A percentile compares a stretch with the other conserved stretches of the same genome.
Evolutionary conservation across 2,113 vertebrate genomes (phyloP).

Genomic region (Hippotragus niger): DNA sequence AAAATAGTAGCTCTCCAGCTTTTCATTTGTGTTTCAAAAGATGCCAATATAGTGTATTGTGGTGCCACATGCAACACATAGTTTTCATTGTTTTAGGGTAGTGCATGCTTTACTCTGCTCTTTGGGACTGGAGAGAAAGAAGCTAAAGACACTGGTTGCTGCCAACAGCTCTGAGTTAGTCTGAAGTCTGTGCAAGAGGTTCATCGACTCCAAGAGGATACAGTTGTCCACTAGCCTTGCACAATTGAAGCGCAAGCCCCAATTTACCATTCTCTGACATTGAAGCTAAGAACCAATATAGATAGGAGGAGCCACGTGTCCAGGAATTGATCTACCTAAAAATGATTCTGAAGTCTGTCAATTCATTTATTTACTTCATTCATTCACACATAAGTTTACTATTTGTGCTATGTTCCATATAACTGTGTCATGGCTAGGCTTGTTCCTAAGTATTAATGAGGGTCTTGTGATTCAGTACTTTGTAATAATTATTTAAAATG

Average conservation of each 20-base stretch:
- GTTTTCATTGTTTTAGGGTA: background rate
- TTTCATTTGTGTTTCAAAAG: background rate
- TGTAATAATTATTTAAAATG: background rate
- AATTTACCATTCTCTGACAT: background rate
- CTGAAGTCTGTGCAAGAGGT: background rate
- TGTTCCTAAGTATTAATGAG: background rate
- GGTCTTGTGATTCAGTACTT: background rate
- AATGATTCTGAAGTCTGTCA: background rate
- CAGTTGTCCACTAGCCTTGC: background rate
- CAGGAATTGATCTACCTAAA: background rate
- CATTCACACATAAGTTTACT: background rate
- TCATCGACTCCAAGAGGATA: background rate
- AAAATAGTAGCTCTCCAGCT: background rate
- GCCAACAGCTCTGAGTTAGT: background rate
- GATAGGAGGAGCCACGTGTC: background rate
- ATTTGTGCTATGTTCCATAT: background rate
- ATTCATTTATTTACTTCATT: background rate
- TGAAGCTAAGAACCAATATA: background rate
- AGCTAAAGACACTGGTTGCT: background rate
- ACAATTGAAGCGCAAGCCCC: background rate
- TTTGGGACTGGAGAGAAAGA: background rate
- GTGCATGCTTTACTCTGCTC: background rate
- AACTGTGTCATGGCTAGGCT: background rate
- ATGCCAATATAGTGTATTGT: background rate
- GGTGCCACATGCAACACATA: background rate